Evolutionary conservation across 30 jellyfish, hydroid and myxozoan genomes (phyloP), one percentile per base, ranked within the genome.

Genomic region (Hydractinia symbiolongicarpus): DNA sequence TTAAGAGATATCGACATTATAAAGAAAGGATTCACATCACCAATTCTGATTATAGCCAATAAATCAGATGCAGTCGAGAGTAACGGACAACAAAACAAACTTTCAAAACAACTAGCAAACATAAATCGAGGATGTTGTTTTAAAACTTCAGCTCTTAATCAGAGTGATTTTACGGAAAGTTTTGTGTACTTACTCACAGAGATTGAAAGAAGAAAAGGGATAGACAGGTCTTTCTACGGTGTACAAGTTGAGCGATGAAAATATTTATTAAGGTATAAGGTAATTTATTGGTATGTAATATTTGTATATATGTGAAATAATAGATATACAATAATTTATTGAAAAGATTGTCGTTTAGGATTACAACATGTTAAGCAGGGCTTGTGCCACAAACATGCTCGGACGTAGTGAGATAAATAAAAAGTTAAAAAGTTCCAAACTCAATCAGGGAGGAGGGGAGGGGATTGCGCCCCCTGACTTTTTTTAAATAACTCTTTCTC

Each of bases 101-200:
- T 55, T 7, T 17, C 54, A 14, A 50, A 54, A 60, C 78, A 77
- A 60, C 49, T 77, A 11, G 85, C 85, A 56, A 77, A 54, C 6
- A 9, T 77, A 60, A 77, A 77, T 30, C 85, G 85, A 9, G 85
- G 85, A 8, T 77, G 75, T 20, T 77, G 85, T 77, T 77, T 77
- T 77, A 30, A 55, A 60, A 77, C 56, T 14, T 55, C 85, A 16
- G 80, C 53, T 8, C 40, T 71, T 0, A 20, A 15, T 4, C 19
- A 53, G 7, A 79, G 60, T 53, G 85, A 66, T 15, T 60, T 55
- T 55, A 66, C 10, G 4, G 85, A 77, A 30, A 19, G 85, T 50
- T 77, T 77, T 77, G 85, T 77, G 5, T 55, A 52, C 15, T 56
- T 77, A 9, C 55, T 77, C 16, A 77, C 85, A 5, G 30, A 55